These are phyloP conservation scores for Poeciliopsis prolifica DNA, from an alignment of 2,113 vertebrate genomes.

Conservation along the genomic window DNA sequence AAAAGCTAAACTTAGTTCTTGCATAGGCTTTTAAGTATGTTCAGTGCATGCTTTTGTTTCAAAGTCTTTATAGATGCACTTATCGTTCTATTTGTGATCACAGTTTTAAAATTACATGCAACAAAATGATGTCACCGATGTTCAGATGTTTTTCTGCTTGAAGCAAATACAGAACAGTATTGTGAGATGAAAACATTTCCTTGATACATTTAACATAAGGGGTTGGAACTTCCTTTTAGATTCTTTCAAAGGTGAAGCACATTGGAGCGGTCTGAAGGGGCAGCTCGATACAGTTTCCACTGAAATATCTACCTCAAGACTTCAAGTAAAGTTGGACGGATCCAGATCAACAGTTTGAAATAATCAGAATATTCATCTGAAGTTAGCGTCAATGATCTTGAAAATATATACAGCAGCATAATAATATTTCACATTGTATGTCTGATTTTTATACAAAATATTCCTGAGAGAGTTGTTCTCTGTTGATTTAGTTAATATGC, in stretches of 20 bases:
- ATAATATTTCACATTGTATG: neutral
- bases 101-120: neutral
- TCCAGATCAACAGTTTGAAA: constrained; percentile 8
- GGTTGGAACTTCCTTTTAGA: neutral
- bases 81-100: neutral
- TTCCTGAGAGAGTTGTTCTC: constrained; percentile 60
- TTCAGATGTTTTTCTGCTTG: neutral
- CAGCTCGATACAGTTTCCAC: neutral
- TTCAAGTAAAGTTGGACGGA: constrained; percentile 19
- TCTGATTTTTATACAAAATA: constrained; percentile 19
- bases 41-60: neutral
- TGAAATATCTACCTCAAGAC: constrained; percentile 15
- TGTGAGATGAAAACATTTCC: neutral
- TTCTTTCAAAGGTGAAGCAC: constrained; percentile 6
- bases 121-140: neutral
- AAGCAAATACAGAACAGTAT: neutral
- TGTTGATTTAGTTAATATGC: constrained; percentile 9
- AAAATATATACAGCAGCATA: constrained; percentile 33
- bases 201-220: constrained; percentile 1
- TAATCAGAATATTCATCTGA: constrained; percentile 13
- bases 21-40: neutral
- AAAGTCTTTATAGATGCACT: neutral
- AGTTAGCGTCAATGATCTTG: constrained; percentile 1
- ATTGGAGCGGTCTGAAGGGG: neutral
- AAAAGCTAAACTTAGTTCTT: neutral